Evolutionary conservation across 2,797 vertebrate genomes (phyloP), one percentile per base, ranked within the genome.

Genomic region (Diceros bicornis): DNA sequence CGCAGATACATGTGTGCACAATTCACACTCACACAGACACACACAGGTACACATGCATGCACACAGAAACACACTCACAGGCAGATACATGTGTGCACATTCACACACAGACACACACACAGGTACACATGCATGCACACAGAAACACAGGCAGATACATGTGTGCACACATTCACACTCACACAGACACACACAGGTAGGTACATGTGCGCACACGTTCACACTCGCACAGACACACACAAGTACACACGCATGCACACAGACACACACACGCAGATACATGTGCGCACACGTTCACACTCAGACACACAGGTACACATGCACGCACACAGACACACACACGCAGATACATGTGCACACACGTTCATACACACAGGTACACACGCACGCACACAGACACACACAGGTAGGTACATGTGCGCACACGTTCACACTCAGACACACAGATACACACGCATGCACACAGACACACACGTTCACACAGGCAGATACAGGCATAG

Each of bases 401-500:
- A 47, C 47, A 47, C 47, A 9, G 4, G 47, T 4, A 37, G 37
- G 37, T 37, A 37, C 37, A 37, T 37, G 37, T 37, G 37, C 37
- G 37, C 1, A 29, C 16, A 50, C 4, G 2, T 25, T 16, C 72
- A 18, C 72, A 6, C 27, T 29, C 61, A 32, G 8, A n/a, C n/a
- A n/a, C 27, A 20, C 27, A 32, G 7, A 29, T 10, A 34, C 2
- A 11, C 17, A n/a, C n/a, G 12, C 18, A 47, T 4, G 4, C 37
- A 37, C 37, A 37, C 37, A 37, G 37, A 27, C 44, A 47, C 47
- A 47, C 47, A 9, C 11, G 47, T 11, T 47, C 17, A 7, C 6
- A 55, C 11, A 78, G 13, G 9, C 18, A 52, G 3, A 79, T 34
- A 7, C 50, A 52, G 3, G 4, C 17, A 9, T 0, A 0, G 2